Percentiles rank a stretch among this genome's conserved stretches.
phyloP scores from a whole-genome alignment of 2,888 invertebrate genomes.

The Penaeus monodon region DNA sequence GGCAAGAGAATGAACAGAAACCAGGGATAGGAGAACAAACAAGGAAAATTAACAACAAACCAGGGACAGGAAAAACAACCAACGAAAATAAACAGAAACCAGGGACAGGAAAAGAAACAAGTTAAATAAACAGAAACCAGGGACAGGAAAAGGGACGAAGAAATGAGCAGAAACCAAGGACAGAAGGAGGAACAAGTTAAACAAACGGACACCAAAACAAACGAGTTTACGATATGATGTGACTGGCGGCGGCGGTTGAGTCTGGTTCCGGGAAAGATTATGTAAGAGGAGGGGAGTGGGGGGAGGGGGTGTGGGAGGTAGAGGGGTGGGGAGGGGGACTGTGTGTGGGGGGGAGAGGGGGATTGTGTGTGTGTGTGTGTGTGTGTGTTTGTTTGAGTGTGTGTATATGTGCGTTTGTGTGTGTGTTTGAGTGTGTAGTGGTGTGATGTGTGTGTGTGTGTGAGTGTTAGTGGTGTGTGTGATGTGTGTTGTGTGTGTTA shows the following conservation, averaged over 20 bases:
- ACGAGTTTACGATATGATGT: too few species aligned
- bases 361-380: too few species aligned
- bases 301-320: too few species aligned
- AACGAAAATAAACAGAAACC: not conserved
- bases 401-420: not conserved
- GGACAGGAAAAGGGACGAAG: not conserved
- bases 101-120: not conserved
- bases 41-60: not conserved
- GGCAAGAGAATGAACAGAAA: not conserved
- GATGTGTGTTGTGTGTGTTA: not conserved
- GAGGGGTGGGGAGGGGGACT: too few species aligned
- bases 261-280: not conserved
- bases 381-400: too few species aligned
- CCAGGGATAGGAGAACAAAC: not conserved
- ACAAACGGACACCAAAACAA: too few species aligned
- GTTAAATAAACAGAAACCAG: not conserved
- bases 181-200: not conserved
- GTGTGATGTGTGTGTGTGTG: too few species aligned
- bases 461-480: too few species aligned
- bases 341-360: too few species aligned
- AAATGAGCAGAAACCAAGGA: not conserved
- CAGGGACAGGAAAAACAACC: not conserved
- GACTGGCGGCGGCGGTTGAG: not conserved
- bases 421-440: too few species aligned
- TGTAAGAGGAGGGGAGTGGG: too few species aligned